Base-by-base conservation (phyloP, 2,113 vertebrate species). In the Piaya cayana region DNA sequence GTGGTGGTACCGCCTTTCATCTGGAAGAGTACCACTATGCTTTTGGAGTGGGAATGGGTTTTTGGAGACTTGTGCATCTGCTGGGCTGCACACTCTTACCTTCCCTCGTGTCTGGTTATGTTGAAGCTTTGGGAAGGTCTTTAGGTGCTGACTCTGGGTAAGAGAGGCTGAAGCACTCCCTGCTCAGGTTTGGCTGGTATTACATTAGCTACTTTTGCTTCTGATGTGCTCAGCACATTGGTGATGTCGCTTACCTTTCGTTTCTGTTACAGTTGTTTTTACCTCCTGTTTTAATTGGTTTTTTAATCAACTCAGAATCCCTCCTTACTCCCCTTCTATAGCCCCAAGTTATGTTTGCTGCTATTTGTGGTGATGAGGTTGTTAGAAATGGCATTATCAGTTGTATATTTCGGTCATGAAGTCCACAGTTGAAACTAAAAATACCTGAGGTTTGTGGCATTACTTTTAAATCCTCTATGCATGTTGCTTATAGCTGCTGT, bases 11-110 rank as follows among this genome's bases (percentile, higher is more conserved):
- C 42, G 60, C 39, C 34, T 16, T 59, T 55, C 11, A 8, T 15
- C 49, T 17, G 8, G 13, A 17, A 6, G 2, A 6, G 12, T 82
- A 70, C 49, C 50, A 3, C 42, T 10, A 0, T 50, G 45, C 39
- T 49, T 43, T 60, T 29, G 12, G 19, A 36, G 13, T 18, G 42
- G 32, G 42, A 68, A 12, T 63, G 11, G n/a, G 23, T 43, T 49
- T 65, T 74, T 36, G 1, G 39, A 22, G 7, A 5, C 14, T 37
- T 36, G 7, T 68, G 26, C 26, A 8, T 37, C 68, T 74, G 45
- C 27, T 36, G 8, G 32, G 29, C 42, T 56, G 25, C 21, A 7
- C 2, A 5, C 42, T 26, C 0, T 18, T 30, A 1, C 25, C 23
- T 50, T 70, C 26, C 45, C 56, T 52, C 21, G 2, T 39, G 32